These are phyloP conservation scores for Empidonax alnorum DNA, from an alignment of 2,113 vertebrate species.

Conservation along the genomic window DNA sequence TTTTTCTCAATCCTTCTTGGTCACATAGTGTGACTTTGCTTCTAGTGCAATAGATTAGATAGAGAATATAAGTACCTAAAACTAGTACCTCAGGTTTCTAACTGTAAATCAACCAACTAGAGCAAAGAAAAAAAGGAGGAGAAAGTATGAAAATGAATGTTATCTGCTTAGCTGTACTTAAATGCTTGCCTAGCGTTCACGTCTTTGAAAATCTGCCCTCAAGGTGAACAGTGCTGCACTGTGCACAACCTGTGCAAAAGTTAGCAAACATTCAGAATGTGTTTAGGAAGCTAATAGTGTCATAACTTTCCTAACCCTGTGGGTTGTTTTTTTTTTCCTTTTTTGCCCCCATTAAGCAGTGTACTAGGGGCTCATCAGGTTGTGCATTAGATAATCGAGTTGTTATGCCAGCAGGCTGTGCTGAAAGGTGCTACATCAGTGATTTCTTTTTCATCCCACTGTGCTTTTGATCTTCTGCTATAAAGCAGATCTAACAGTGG, in stretches of 20 bases:
- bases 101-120: not conserved
- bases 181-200: not conserved
- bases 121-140: not conserved
- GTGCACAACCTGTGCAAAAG: not conserved
- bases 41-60: not conserved
- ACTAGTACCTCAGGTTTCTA: not conserved
- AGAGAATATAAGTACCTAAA: not conserved
- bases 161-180: not conserved
- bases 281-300: not conserved
- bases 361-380: not conserved
- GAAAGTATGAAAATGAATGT: not conserved
- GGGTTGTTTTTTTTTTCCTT: not conserved
- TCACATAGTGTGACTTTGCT: not conserved
- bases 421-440: conserved; percentile 31
- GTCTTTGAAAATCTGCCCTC: not conserved
- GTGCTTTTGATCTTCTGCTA: conserved; percentile 50
- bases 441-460: conserved; percentile 32
- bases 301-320: not conserved
- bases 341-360: rapidly evolving
- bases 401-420: conserved; percentile 11
- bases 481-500: conserved; percentile 54
- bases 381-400: not conserved
- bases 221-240: rapidly evolving
- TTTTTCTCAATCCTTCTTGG: not conserved
- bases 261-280: not conserved